Evolutionary conservation across 2,113 vertebrate species (phyloP).

Genomic region (Meleagris gallopavo): DNA sequence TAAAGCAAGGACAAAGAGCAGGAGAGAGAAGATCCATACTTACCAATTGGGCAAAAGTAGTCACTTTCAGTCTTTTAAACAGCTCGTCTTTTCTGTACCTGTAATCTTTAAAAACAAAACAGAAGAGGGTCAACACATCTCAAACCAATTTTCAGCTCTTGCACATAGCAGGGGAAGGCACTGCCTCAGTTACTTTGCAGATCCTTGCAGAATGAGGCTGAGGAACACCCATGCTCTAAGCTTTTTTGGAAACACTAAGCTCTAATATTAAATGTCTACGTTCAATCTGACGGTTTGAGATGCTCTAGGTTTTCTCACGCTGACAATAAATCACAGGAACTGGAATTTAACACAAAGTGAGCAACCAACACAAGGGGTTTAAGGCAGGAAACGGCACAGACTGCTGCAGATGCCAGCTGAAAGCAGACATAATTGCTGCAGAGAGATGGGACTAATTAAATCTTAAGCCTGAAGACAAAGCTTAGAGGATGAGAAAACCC

Average conservation of each 20-base stretch:
- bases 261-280: rapidly evolving
- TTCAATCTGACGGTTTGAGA: rapidly evolving
- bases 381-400: not conserved
- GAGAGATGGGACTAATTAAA: not conserved
- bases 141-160: not conserved
- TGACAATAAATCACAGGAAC: not conserved
- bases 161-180: not conserved
- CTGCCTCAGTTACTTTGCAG: not conserved
- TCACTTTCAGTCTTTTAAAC: conserved; percentile 94
- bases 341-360: not conserved
- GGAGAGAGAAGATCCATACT: conserved; percentile 30
- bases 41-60: conserved; percentile 96
- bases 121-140: not conserved
- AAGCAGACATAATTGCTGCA: not conserved
- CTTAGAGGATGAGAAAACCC: not conserved
- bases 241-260: not conserved
- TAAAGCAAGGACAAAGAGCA: not conserved
- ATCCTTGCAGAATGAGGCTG: rapidly evolving
- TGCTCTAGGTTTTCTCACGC: not conserved
- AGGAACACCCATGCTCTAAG: not conserved
- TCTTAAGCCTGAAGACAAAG: not conserved
- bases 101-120: conserved; percentile 83
- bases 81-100: conserved; percentile 95
- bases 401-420: rapidly evolving
- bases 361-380: not conserved